These are phyloP conservation scores for Arenaria interpres DNA, from an alignment of 2,113 vertebrate genomes.

Conservation along the genomic window DNA sequence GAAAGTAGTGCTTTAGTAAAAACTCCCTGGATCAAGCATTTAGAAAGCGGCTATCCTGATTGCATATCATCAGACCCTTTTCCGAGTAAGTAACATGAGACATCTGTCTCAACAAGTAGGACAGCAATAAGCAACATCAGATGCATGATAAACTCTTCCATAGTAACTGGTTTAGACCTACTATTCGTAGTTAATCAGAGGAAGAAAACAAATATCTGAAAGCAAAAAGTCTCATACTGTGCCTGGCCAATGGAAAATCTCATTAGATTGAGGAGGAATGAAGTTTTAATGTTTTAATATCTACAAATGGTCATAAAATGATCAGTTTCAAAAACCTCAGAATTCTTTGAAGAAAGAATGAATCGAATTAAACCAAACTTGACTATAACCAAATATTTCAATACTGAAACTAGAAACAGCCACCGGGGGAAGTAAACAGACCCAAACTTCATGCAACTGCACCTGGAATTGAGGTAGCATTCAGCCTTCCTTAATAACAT, in stretches of 20 bases:
- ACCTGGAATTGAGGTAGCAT: background rate
- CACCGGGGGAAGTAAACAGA: background rate
- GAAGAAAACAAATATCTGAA: background rate
- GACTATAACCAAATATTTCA: background rate
- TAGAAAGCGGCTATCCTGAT: background rate
- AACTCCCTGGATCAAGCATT: background rate
- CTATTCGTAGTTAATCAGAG: background rate
- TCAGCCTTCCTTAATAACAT: background rate
- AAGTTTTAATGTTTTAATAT: background rate
- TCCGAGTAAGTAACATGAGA: background rate
- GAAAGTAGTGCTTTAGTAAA: background rate
- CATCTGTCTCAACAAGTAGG: accelerated
- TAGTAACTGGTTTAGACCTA: background rate
- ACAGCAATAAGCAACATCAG: background rate
- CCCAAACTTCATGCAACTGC: background rate
- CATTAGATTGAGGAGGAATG: background rate
- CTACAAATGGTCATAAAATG: background rate
- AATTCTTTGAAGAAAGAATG: background rate
- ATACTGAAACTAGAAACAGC: background rate
- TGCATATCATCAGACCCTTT: background rate
- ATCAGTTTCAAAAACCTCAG: background rate
- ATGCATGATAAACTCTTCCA: background rate
- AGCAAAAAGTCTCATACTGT: background rate
- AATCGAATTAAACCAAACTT: background rate
- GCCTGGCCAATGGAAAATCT: background rate